Evolutionary conservation across 2,888 invertebrate genomes (phyloP), one percentile per base, ranked within the genome.

Genomic region (Conops quadrifasciatus): DNA sequence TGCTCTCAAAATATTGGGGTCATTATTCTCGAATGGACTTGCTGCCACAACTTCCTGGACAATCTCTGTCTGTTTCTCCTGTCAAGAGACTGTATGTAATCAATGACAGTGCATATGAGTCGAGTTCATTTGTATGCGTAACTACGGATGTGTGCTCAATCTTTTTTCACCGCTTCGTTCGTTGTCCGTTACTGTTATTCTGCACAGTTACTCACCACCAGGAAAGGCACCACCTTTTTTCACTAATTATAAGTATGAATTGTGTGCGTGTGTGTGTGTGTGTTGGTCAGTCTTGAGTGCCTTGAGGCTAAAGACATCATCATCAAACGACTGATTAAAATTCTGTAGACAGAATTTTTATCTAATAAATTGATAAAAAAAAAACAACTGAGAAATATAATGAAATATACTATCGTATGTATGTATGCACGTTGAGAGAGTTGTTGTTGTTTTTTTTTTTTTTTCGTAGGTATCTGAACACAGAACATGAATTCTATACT

Each of bases 281-380:
- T n/a, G n/a, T n/a, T n/a, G n/a, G n/a, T n/a, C n/a, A n/a, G n/a
- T n/a, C n/a, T n/a, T n/a, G n/a, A n/a, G n/a, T n/a, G n/a, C n/a
- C n/a, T n/a, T n/a, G n/a, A n/a, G n/a, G n/a, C n/a, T n/a, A n/a
- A n/a, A 45, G 5, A n/a, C n/a, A n/a, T n/a, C 24, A 47, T 30
- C 59, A 24, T 65, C 66, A 21, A 24, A 36, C 15, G 36, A 19
- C 45, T 56, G 66, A 58, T 67, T 67, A 67, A 67, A 67, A 67
- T 67, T 67, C 67, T 45, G 58, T 58, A 28, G 26, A 67, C 67
- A n/a, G n/a, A n/a, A 58, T 45, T 45, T 58, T 21, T 67, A 67
- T 67, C 67, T 67, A 56, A 67, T 67, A 58, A 58, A 67, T 58
- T 67, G 67, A 67, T 67, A 64, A 64, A 64, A 2, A 1, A 43